Conservation (phyloP, 2,888 invertebrate species). For the Hymenopus coronatus region DNA sequence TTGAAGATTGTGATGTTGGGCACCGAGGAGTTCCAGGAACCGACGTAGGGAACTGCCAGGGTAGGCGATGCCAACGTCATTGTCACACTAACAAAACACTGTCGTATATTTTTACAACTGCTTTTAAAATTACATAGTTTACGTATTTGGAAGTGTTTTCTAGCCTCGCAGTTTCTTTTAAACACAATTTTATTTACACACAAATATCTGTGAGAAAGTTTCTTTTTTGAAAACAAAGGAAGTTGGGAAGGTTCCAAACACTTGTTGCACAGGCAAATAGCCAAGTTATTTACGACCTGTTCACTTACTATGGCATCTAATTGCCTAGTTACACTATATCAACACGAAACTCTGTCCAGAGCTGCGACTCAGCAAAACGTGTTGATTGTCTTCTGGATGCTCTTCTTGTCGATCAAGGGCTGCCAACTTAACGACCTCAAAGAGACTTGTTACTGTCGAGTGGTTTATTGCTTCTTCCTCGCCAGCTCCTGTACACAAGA, state of each 20-base stretch:
- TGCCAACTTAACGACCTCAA: background rate
- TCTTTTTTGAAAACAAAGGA: too few relatives aligned
- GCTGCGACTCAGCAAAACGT: background rate
- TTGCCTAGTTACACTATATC: background rate
- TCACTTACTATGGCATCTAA: too few relatives aligned
- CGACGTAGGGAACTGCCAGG: background rate
- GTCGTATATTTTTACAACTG: background rate
- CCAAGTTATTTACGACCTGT: background rate
- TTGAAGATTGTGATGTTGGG: background rate
- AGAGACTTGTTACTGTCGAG: background rate
- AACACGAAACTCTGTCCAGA: too few relatives aligned
- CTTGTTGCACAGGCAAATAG: background rate
- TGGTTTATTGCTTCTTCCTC: background rate
- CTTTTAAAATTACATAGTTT: too few relatives aligned
- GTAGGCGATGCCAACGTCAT: background rate
- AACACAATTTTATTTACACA: too few relatives aligned
- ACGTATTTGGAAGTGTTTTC: too few relatives aligned
- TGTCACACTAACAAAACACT: background rate
- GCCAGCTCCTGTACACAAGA: background rate
- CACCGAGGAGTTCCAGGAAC: background rate
- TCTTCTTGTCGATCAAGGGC: background rate
- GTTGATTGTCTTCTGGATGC: background rate
- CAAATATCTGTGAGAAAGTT: too few relatives aligned
- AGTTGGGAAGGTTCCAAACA: background rate
- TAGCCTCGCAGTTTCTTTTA: too few relatives aligned